phyloP scores from a whole-genome alignment of 2,113 vertebrate genomes.

The Calonectris borealis region DNA sequence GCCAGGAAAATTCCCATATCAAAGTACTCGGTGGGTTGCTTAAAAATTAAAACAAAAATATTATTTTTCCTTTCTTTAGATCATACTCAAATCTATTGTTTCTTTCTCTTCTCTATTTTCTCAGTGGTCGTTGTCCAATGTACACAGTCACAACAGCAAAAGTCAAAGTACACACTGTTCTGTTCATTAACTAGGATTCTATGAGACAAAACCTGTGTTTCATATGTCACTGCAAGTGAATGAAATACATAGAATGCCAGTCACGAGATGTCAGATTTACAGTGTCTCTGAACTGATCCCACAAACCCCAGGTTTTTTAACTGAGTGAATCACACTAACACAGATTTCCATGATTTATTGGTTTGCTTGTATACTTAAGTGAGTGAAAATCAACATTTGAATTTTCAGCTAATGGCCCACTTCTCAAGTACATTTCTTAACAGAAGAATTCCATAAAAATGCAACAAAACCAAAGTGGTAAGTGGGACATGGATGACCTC shows the following conservation, averaged over 20 bases:
- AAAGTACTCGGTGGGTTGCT: conserved; percentile 98
- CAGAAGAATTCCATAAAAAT: background rate
- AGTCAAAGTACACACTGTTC: background rate
- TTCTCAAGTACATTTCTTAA: background rate
- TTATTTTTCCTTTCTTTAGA: background rate
- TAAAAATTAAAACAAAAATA: conserved; percentile 31
- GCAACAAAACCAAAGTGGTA: background rate
- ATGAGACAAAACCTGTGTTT: background rate
- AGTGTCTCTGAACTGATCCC: conserved; percentile 1
- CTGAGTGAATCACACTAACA: conserved; percentile 1
- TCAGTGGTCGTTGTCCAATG: background rate
- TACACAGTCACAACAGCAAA: background rate
- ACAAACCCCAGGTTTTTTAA: background rate
- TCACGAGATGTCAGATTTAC: background rate
- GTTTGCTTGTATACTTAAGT: background rate
- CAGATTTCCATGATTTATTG: background rate
- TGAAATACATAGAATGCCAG: background rate
- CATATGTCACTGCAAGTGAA: background rate
- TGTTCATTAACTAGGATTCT: background rate
- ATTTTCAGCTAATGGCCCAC: background rate
- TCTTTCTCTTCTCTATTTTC: background rate
- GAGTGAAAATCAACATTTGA: background rate
- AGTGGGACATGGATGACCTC: background rate
- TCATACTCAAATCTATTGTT: background rate
- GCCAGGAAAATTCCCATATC: conserved; percentile 99